phyloP scores from a whole-genome alignment of 2,888 invertebrate species.

The Caenorhabditis japonica region DNA sequence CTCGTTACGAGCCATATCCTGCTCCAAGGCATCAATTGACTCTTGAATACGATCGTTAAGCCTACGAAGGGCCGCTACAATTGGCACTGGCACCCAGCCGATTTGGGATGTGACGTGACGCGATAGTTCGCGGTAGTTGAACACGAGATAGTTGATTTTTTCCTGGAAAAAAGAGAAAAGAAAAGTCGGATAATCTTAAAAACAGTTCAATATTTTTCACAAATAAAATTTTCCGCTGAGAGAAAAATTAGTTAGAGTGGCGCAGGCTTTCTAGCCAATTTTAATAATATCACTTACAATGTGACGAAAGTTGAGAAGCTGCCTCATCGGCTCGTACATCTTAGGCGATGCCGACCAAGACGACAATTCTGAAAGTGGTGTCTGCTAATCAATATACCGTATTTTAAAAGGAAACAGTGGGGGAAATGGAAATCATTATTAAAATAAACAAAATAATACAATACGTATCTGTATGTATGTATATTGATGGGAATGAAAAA shows the following conservation, averaged over 20 bases:
- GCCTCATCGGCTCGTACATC: constrained; percentile 20
- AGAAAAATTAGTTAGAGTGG: too few relatives aligned
- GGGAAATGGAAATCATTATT: too few relatives aligned
- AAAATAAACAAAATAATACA: too few relatives aligned
- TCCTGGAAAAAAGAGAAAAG: constrained; percentile 9
- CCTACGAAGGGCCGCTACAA: constrained; percentile 6
- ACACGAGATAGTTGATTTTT: constrained; percentile 28
- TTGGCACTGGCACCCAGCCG: constrained; percentile 9
- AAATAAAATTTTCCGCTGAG: too few relatives aligned
- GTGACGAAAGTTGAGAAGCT: constrained; percentile 19
- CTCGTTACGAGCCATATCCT: constrained; percentile 23
- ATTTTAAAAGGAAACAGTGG: too few relatives aligned
- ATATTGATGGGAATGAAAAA: too few relatives aligned
- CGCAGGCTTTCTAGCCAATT: too few relatives aligned
- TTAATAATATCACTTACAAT: constrained; percentile 12
- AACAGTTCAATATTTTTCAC: too few relatives aligned
- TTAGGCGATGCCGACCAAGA: not conserved
- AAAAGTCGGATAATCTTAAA: too few relatives aligned
- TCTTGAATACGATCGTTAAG: constrained; percentile 13
- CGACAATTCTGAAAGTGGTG: not conserved
- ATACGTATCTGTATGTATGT: too few relatives aligned
- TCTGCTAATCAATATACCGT: too few relatives aligned
- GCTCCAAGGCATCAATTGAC: constrained; percentile 8
- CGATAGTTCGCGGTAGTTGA: constrained; percentile 31
- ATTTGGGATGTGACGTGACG: constrained; percentile 10